Percentiles rank a stretch among this genome's conserved stretches.
phyloP scores from a whole-genome alignment of 2,113 vertebrate species.

The Pterocles orientalis region DNA sequence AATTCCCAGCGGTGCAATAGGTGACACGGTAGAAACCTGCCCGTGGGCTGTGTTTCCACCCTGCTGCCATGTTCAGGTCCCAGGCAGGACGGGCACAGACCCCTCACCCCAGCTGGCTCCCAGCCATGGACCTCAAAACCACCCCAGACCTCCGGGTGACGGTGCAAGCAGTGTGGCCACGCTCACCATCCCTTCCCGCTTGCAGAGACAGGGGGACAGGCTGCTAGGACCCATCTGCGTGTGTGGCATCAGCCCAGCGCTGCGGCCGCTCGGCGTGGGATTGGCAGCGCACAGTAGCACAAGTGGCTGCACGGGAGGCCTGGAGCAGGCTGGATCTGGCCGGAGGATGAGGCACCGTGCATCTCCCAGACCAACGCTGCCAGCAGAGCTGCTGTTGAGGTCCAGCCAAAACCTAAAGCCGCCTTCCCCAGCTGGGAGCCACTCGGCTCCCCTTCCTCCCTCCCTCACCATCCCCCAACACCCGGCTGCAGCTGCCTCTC shows the following conservation, averaged over 20 bases:
- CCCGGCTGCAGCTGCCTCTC: conserved; percentile 37
- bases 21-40: rapidly evolving
- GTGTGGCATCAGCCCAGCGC: background rate
- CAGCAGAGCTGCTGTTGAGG: conserved; percentile 29
- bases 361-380: conserved; percentile 8
- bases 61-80: background rate
- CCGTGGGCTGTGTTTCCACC: background rate
- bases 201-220: background rate
- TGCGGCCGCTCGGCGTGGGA: background rate
- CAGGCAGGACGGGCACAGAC: background rate
- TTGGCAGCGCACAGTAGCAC: conserved; percentile 16
- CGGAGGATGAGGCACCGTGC: background rate
- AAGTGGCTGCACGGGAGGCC: background rate
- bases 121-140: background rate
- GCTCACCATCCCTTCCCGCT: background rate
- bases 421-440: background rate
- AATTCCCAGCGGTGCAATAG: background rate
- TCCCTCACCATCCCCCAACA: background rate
- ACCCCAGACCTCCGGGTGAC: background rate
- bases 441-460: background rate
- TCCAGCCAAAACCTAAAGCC: conserved; percentile 12
- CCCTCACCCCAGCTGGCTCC: background rate
- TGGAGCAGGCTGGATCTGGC: background rate
- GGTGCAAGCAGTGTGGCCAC: rapidly evolving
- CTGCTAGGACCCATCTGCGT: background rate